Evolutionary conservation across 2,888 invertebrate genomes (phyloP).

Genomic region (Rhamnusium bicolor): DNA sequence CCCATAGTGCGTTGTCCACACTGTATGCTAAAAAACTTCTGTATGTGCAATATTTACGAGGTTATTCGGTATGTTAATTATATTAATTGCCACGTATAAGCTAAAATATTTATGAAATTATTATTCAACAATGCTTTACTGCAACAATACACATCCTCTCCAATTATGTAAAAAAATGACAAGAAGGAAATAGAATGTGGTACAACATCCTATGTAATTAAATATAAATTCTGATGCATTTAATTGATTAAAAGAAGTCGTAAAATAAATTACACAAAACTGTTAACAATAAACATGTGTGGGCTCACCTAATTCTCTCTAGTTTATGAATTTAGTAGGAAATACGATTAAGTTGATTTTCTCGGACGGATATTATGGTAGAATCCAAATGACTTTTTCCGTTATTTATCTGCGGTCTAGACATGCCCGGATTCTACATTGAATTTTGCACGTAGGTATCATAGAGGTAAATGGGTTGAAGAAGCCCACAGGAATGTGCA

Average conservation of each 20-base stretch:
- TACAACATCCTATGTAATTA: constrained; percentile 35
- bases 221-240: constrained; percentile 34
- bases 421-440: constrained; percentile 26
- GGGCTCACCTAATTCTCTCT: constrained; percentile 35
- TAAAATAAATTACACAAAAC: constrained; percentile 47
- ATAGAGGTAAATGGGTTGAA: not conserved
- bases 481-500: constrained; percentile 4
- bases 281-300: constrained; percentile 40
- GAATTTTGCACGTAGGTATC: not conserved
- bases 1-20: no score
- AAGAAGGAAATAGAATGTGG: constrained; percentile 14
- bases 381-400: constrained; percentile 44
- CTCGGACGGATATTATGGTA: constrained; percentile 40
- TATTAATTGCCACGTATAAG: not conserved
- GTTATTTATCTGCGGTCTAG: constrained; percentile 43
- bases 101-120: not conserved
- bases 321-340: constrained; percentile 46
- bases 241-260: constrained; percentile 46
- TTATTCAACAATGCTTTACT: not conserved
- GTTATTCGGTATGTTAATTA: no score
- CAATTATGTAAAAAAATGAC: constrained; percentile 11
- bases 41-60: no score
- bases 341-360: constrained; percentile 43
- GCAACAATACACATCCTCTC: not conserved
- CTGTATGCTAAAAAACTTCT: no score